phyloP scores from a whole-genome alignment of 2,888 invertebrate species.

The Aricia artaxerxes region DNA sequence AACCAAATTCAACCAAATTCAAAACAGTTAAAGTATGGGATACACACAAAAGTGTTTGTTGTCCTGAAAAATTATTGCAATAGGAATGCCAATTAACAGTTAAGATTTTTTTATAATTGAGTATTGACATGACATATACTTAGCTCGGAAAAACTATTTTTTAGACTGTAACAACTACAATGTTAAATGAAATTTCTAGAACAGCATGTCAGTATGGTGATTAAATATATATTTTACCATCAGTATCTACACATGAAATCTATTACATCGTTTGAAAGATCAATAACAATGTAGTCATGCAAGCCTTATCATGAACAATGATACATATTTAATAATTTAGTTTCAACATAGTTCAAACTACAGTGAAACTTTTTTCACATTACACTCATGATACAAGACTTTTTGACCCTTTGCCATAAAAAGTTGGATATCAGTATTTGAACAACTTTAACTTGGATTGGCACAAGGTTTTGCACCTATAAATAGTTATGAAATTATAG shows the following conservation, averaged over 20 bases:
- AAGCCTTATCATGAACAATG: not conserved
- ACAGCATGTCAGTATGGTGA: not conserved
- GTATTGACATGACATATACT: too few species aligned
- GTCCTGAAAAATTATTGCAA: too few species aligned
- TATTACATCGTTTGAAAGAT: constrained; percentile 11
- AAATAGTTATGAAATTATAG: too few species aligned
- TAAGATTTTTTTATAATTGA: not conserved
- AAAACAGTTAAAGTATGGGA: too few species aligned
- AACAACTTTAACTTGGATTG: not conserved
- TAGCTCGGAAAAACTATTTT: too few species aligned
- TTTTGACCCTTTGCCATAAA: not conserved
- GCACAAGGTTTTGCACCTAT: too few species aligned
- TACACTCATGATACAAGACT: not conserved
- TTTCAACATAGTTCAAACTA: not conserved
- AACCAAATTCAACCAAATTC: too few species aligned
- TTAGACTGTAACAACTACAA: not conserved
- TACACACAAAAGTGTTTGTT: too few species aligned
- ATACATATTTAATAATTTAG: not conserved
- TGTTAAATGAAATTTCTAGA: not conserved
- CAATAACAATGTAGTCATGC: constrained; percentile 27
- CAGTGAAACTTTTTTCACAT: not conserved
- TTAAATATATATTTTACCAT: not conserved
- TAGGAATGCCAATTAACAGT: too few species aligned
- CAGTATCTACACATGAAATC: constrained; percentile 27
- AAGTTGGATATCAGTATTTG: not conserved